A percentile compares a stretch with the other conserved stretches of the same genome.
Evolutionary conservation across 2,888 invertebrate species (phyloP).

Genomic region (Hermaeophaga mercurialis): DNA sequence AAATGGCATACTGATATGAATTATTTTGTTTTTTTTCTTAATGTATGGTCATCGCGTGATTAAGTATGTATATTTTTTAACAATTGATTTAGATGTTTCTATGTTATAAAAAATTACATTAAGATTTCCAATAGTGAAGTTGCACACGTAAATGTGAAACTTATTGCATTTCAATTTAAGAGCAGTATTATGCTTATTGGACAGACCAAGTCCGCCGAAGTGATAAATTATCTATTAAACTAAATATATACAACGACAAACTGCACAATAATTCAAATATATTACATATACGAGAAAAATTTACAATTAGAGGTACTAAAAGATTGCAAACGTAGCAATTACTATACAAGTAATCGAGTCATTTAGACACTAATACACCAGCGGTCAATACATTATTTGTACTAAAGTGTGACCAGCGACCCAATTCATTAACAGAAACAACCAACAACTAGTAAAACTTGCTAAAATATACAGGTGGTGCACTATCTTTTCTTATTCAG

Average conservation of each 20-base stretch:
- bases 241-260: slow-evolving; percentile 56
- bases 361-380: slow-evolving; percentile 41
- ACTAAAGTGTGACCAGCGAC: slow-evolving; percentile 56
- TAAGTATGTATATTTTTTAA: not conserved
- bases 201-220: slow-evolving; percentile 37
- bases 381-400: slow-evolving; percentile 52
- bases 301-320: slow-evolving; percentile 55
- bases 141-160: slow-evolving; percentile 36
- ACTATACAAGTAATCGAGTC: slow-evolving; percentile 48
- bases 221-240: slow-evolving; percentile 42
- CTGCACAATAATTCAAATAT: slow-evolving; percentile 54
- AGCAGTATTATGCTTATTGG: slow-evolving; percentile 41
- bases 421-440: slow-evolving; percentile 49
- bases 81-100: slow-evolving; percentile 21
- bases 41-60: no score
- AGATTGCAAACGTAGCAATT: slow-evolving; percentile 56
- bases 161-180: slow-evolving; percentile 44
- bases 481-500: slow-evolving; percentile 57
- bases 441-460: slow-evolving; percentile 38
- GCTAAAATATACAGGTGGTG: slow-evolving; percentile 46
- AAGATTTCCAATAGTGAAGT: slow-evolving; percentile 32
- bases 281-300: slow-evolving; percentile 54
- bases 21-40: no score
- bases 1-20: no score
- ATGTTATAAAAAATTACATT: slow-evolving; percentile 26